Evolutionary conservation across 2,797 vertebrate species (phyloP).

Genomic region (Huso huso): DNA sequence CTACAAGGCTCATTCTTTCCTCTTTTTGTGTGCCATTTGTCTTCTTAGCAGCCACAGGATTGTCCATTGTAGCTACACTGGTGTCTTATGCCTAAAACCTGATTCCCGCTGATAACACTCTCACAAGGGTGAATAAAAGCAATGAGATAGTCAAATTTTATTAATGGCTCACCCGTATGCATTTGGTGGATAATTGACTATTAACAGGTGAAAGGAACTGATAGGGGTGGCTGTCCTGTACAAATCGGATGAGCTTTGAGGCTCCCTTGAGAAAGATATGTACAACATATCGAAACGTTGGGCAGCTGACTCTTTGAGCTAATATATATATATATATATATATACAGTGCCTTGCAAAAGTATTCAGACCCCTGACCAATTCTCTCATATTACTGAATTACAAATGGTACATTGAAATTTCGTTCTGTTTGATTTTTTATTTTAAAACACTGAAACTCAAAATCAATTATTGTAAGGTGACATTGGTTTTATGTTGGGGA

Average conservation of each 20-base stretch:
- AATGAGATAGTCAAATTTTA: constrained; percentile 83
- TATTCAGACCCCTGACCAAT: no score
- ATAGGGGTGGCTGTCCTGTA: constrained; percentile 73
- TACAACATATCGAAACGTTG: no score
- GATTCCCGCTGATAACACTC: constrained; percentile 58
- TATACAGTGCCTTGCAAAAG: no score
- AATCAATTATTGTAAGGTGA: no score
- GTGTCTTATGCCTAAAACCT: constrained; percentile 23
- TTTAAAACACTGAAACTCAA: no score
- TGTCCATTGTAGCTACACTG: constrained; percentile 27
- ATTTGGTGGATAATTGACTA: constrained; percentile 86
- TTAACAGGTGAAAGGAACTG: constrained; percentile 97
- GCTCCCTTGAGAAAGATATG: no score
- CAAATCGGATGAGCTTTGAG: constrained; percentile 83
- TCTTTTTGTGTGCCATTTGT: constrained; percentile 30
- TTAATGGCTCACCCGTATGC: constrained; percentile 89
- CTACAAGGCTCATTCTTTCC: constrained; percentile 22
- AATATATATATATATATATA: no score
- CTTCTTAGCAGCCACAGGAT: constrained; percentile 31
- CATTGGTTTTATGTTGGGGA: no score
- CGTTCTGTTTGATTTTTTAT: no score
- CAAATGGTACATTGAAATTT: no score
- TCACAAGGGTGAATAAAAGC: constrained; percentile 53
- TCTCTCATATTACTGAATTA: no score
- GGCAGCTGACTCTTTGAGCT: no score